Conservation (phyloP, 2,888 invertebrate species). For the Muschampia plurimacula region DNA sequence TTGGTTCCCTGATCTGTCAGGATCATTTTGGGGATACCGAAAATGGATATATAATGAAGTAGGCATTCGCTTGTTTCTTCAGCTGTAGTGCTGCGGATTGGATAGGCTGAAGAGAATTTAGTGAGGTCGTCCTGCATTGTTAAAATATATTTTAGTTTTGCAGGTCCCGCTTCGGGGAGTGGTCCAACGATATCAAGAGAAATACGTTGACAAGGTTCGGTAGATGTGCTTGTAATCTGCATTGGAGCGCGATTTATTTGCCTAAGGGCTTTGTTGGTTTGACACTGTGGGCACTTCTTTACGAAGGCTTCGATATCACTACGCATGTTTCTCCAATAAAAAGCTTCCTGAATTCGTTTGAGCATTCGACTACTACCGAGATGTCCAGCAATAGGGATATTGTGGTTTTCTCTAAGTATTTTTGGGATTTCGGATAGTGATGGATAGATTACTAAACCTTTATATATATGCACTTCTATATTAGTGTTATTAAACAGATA, state of each 20-base stretch:
- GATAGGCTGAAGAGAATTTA: slow-evolving; percentile 47
- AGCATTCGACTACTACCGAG: not conserved
- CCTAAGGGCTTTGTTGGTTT: slow-evolving; percentile 43
- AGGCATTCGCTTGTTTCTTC: slow-evolving; percentile 46
- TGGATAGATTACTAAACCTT: slow-evolving; percentile 11
- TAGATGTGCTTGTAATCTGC: slow-evolving; percentile 42
- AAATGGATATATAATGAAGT: slow-evolving; percentile 44
- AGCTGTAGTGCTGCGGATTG: slow-evolving; percentile 41
- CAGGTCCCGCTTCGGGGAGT: slow-evolving; percentile 40
- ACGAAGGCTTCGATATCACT: slow-evolving; percentile 41
- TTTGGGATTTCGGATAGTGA: slow-evolving; percentile 9
- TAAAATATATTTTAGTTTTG: slow-evolving; percentile 43
- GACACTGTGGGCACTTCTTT: slow-evolving; percentile 39
- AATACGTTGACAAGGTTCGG: slow-evolving; percentile 38
- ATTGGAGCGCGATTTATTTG: slow-evolving; percentile 42
- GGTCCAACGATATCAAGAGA: slow-evolving; percentile 43
- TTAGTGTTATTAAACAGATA: slow-evolving; percentile 11
- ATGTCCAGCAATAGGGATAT: slow-evolving; percentile 41
- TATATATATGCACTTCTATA: slow-evolving; percentile 13
- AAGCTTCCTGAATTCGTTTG: slow-evolving; percentile 40
- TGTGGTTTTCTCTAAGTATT: slow-evolving; percentile 34
- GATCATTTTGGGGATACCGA: slow-evolving; percentile 45
- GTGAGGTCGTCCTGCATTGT: slow-evolving; percentile 49
- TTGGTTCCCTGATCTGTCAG: slow-evolving; percentile 44
- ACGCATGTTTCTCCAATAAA: slow-evolving; percentile 46